These are phyloP conservation scores for Mechanitis messenoides DNA, from an alignment of 2,888 invertebrate genomes.

Conservation along the genomic window DNA sequence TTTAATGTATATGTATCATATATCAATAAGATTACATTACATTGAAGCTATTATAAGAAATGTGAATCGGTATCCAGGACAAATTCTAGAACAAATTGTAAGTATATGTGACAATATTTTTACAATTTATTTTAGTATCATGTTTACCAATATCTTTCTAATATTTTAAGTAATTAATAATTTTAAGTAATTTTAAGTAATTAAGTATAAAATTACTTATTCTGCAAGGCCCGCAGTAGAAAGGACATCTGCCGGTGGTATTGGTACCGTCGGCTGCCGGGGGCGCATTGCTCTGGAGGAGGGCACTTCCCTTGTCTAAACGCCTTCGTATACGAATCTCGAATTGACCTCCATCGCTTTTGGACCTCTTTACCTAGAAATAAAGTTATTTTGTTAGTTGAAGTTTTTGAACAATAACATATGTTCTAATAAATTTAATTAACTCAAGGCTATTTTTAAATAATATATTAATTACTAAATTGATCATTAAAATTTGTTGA, in stretches of 20 bases:
- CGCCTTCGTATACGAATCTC: slow-evolving; percentile 69
- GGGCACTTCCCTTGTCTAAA: slow-evolving; percentile 67
- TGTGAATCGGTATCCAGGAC: no score
- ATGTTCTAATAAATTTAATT: background rate
- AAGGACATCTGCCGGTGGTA: slow-evolving; percentile 67
- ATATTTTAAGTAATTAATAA: no score
- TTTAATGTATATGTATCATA: no score
- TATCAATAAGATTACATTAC: no score
- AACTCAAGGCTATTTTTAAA: background rate
- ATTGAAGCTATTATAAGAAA: no score
- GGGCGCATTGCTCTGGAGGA: slow-evolving; percentile 55
- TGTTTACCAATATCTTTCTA: no score
- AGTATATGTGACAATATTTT: no score
- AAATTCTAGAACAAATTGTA: no score
- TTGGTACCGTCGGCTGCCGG: slow-evolving; percentile 56
- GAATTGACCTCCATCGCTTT: slow-evolving; percentile 70
- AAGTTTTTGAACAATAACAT: background rate
- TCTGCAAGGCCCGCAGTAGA: slow-evolving; percentile 58
- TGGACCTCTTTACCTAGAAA: slow-evolving; percentile 67
- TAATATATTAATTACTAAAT: no score
- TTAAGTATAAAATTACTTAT: slow-evolving; percentile 49
- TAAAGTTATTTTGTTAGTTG: slow-evolving; percentile 16
- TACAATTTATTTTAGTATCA: no score
- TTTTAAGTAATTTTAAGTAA: background rate
- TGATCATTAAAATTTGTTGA: no score